These are phyloP conservation scores for Galleria mellonella DNA, from an alignment of 1,140 invertebrate genomes.

Conservation along the genomic window DNA sequence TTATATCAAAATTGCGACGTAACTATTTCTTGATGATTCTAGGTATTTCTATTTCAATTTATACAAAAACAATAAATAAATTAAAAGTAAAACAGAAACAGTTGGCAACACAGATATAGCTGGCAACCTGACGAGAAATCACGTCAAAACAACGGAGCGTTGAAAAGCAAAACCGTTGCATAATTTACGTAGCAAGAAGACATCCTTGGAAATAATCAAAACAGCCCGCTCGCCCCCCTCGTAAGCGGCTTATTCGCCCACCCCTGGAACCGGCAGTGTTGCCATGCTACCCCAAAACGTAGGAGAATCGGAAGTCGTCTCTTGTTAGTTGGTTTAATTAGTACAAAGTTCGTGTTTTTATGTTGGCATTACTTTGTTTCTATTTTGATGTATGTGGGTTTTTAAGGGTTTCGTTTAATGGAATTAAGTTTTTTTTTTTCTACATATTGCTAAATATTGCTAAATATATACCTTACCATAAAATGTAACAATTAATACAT, in stretches of 20 bases:
- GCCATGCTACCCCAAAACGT: slow-evolving; percentile 30
- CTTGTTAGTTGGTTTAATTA: slow-evolving; percentile 64
- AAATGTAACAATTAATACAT: no score
- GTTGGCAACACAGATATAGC: slow-evolving; percentile 6
- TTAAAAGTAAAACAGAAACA: no score
- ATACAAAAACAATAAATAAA: no score
- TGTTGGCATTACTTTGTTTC: slow-evolving; percentile 19
- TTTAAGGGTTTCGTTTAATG: slow-evolving; percentile 2
- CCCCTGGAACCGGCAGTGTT: slow-evolving; percentile 12
- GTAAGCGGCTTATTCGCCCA: slow-evolving; percentile 58
- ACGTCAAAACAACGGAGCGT: slow-evolving; percentile 19
- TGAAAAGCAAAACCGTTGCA: slow-evolving; percentile 35
- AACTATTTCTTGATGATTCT: no score
- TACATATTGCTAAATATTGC: no score
- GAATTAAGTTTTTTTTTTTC: background rate
- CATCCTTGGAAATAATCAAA: slow-evolving; percentile 68
- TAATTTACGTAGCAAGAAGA: slow-evolving; percentile 66
- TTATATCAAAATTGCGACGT: no score
- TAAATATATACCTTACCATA: no score
- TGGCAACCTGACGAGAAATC: slow-evolving; percentile 13
- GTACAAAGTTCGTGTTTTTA: slow-evolving; percentile 35
- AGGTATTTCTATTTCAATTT: no score
- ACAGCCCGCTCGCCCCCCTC: slow-evolving; percentile 39
- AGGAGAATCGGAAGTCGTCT: slow-evolving; percentile 28
- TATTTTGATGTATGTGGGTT: slow-evolving; percentile 2